These are phyloP conservation scores for Magallana nippona DNA, from an alignment of 2,888 invertebrate species.

Conservation along the genomic window DNA sequence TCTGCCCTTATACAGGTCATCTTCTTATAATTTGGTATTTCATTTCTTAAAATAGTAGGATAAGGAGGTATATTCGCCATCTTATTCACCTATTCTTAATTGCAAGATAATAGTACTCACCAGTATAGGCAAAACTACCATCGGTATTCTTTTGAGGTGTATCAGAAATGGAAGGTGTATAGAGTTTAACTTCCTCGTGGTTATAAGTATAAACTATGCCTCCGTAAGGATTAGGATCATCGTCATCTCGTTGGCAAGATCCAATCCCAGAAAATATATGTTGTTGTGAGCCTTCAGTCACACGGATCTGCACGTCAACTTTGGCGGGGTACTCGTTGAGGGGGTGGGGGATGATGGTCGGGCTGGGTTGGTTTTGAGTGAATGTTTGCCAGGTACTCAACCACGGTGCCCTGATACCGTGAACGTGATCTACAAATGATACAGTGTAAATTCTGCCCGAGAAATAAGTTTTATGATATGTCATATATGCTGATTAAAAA, in stretches of 20 bases:
- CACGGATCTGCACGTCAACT: constrained; percentile 19
- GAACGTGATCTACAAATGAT: neutral
- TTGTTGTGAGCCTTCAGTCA: neutral
- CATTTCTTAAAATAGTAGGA: no score
- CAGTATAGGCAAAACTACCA: constrained; percentile 8
- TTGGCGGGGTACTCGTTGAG: constrained; percentile 30
- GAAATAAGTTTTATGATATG: neutral
- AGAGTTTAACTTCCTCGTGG: neutral
- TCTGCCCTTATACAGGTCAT: no score
- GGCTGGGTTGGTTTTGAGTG: neutral
- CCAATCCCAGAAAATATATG: constrained; percentile 25
- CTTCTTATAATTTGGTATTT: no score
- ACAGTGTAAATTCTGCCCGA: neutral
- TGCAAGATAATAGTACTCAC: neutral
- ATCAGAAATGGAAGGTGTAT: neutral
- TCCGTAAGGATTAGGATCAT: neutral
- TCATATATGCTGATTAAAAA: neutral
- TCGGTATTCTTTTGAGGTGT: neutral
- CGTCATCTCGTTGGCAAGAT: constrained; percentile 18
- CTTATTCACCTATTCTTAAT: no score
- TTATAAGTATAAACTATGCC: constrained; percentile 15
- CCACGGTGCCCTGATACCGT: neutral
- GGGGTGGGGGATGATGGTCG: neutral
- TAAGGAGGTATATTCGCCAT: no score
- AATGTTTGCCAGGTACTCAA: neutral